A percentile compares a stretch with the other conserved stretches of the same genome.
These are phyloP conservation scores for Palythoa caribaeorum DNA, from an alignment of 92 coral and sea anemone genomes.

Conservation along the genomic window DNA sequence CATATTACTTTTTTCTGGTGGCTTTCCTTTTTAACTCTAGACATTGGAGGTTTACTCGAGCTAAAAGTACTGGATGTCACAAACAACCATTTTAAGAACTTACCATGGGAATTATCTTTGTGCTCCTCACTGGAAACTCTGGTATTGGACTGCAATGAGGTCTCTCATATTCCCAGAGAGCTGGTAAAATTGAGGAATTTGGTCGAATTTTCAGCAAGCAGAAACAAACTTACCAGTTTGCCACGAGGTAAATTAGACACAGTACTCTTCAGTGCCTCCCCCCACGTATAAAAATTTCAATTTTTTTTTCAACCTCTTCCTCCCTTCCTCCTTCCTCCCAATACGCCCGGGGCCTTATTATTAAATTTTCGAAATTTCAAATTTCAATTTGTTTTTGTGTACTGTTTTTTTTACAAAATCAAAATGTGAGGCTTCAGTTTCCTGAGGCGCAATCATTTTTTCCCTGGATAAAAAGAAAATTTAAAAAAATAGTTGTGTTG, in stretches of 20 bases:
- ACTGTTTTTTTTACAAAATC: too few species aligned
- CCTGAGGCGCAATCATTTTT: too few species aligned
- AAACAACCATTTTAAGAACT: slow-evolving; percentile 68
- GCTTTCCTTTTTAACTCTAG: slow-evolving; percentile 23
- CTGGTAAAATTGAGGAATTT: slow-evolving; percentile 54
- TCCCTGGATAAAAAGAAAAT: too few species aligned
- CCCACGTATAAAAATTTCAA: too few species aligned
- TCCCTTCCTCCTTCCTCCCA: background rate
- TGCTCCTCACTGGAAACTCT: slow-evolving; percentile 64
- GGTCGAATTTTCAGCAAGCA: slow-evolving; percentile 65
- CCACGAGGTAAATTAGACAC: slow-evolving; percentile 62
- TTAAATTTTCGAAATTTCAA: too few species aligned
- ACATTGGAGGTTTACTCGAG: slow-evolving; percentile 63
- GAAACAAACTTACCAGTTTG: slow-evolving; percentile 55
- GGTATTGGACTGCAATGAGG: slow-evolving; percentile 63
- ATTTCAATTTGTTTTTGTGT: too few species aligned
- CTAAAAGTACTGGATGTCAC: slow-evolving; percentile 72
- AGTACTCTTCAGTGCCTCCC: background rate
- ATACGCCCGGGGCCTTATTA: too few species aligned
- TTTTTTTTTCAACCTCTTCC: background rate
- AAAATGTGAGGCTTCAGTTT: too few species aligned
- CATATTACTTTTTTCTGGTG: background rate
- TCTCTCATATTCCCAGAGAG: slow-evolving; percentile 66
- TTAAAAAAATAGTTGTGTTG: too few species aligned
- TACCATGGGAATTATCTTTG: slow-evolving; percentile 72